Conservation (phyloP, 2,113 vertebrate genomes). For the Emydura subglobosa region DNA sequence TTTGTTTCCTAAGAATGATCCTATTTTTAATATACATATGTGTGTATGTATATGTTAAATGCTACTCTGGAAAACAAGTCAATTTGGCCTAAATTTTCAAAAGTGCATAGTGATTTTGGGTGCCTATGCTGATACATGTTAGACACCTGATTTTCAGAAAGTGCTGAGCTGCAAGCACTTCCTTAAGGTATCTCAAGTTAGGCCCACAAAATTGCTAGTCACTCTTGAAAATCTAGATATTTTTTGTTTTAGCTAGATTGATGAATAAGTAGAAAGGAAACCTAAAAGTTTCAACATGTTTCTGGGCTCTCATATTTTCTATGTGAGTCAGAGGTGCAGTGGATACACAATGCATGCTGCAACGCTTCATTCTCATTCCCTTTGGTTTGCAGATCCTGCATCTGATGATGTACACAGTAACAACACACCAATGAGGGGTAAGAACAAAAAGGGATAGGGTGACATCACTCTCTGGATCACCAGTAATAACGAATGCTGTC, state of each 20-base stretch:
- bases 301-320: accelerated
- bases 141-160: neutral
- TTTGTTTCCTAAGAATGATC: accelerated
- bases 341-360: accelerated
- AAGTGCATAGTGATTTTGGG: accelerated
- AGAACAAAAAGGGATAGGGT: accelerated
- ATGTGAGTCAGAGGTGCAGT: accelerated
- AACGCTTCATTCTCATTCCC: accelerated
- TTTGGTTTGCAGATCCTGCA: neutral
- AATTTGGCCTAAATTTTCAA: accelerated
- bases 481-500: neutral
- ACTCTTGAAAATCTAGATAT: accelerated
- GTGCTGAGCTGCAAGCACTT: accelerated
- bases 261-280: accelerated
- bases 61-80: neutral
- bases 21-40: neutral
- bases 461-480: accelerated
- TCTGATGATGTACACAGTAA: accelerated
- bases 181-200: accelerated
- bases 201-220: accelerated
- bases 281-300: accelerated
- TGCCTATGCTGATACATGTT: accelerated
- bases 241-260: neutral
- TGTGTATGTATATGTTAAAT: accelerated
- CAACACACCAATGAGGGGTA: accelerated